These are phyloP conservation scores for Chionoecetes opilio DNA, from an alignment of 1,140 invertebrate genomes.

Conservation along the genomic window DNA sequence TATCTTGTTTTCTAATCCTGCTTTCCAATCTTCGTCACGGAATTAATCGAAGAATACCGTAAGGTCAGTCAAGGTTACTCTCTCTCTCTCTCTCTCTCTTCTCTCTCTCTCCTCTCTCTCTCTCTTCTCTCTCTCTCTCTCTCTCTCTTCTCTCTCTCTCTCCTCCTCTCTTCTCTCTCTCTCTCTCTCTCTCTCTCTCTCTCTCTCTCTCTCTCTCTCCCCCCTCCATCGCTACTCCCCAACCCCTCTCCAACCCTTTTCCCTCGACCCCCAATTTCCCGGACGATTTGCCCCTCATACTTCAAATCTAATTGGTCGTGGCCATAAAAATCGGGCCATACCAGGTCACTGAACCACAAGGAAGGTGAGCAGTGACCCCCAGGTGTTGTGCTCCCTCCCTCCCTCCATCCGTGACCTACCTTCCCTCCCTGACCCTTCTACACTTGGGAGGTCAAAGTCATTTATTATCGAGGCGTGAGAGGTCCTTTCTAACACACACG, in stretches of 20 bases:
- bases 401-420: background rate
- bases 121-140: background rate
- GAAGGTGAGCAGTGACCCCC: conserved; percentile 36
- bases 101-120: background rate
- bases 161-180: background rate
- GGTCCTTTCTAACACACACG: background rate
- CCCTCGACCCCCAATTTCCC: background rate
- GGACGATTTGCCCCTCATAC: background rate
- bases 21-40: no score
- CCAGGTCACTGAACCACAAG: background rate
- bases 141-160: background rate
- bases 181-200: background rate
- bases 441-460: background rate
- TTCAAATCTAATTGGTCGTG: background rate
- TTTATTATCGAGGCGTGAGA: conserved; percentile 45
- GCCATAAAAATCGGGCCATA: background rate
- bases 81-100: no score
- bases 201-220: background rate
- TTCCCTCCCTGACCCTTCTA: background rate
- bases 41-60: no score
- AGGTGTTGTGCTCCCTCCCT: background rate
- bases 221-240: background rate
- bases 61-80: no score
- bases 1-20: no score
- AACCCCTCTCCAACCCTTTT: background rate